Base-by-base conservation (phyloP, 2,888 invertebrate genomes). In the Crepidodera aurea region DNA sequence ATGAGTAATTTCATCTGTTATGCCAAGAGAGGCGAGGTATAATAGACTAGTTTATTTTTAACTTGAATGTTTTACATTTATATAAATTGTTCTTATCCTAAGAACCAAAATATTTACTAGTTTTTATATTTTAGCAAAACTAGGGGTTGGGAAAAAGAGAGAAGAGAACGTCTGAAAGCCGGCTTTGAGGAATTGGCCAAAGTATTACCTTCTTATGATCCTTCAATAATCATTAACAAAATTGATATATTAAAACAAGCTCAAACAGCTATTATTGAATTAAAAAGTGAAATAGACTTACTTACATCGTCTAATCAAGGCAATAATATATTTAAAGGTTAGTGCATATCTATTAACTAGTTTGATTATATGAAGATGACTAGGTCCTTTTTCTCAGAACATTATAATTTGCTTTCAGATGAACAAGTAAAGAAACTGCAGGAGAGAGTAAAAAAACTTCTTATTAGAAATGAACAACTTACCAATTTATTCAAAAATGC, bases 101-200 rank as follows among this genome's bases (percentile, higher is more conserved):
- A 48, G 10, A 48, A n/a, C n/a, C n/a, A 22, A 15, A 48, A n/a
- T 37, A 22, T 34, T 1, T 12, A 2, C 1, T 16, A 25, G 16
- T 27, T 44, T 34, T 50, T n/a, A n/a, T n/a, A n/a, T 59, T 71
- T 55, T 73, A 88, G 87, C 76, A 86, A 87, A 74, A 85, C 86
- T 68, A 84, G 87, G 73, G 86, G 87, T 82, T 90, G 89, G 90
- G 90, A 90, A 81, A 84, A 87, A 73, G 86, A 87, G 73, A 83
- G 90, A 74, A 83, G 90, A 72, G 85, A 86, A 71, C 86, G 89
- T 77, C 84, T 90, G 75, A 89, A 88, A 72, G 77, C 81, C 10
- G 82, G 82, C 40, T 85, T 85, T 77, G 78, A 79, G 63, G 80
- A 80, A 4, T 75, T 86, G 54, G 79, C 81, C 51, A 83, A 83